phyloP scores from a whole-genome alignment of 2,797 vertebrate species.

The Sebastes alutus region DNA sequence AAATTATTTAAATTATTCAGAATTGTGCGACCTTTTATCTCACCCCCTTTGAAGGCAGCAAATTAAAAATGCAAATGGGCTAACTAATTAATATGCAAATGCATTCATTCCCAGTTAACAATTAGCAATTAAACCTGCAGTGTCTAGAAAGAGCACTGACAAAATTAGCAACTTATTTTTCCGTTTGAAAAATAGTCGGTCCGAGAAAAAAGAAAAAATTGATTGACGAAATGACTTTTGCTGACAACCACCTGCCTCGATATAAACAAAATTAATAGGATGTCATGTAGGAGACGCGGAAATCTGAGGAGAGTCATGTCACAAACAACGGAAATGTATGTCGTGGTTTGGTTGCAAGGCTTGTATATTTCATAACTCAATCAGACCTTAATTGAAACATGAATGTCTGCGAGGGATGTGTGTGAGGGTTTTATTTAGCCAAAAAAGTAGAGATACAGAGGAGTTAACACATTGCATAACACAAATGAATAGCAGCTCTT shows the following conservation, averaged over 20 bases:
- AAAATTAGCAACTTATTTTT: conserved; percentile 99
- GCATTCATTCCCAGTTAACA: conserved; percentile 99
- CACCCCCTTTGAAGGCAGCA: conserved; percentile 99
- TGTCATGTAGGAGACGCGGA: conserved; percentile 75
- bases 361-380: conserved; percentile 76
- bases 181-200: conserved; percentile 98
- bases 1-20: conserved; percentile 99
- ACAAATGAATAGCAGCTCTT: conserved; percentile 44
- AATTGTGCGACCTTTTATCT: conserved; percentile 99
- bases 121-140: conserved; percentile 99
- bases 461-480: conserved; percentile 55
- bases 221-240: conserved; percentile 98
- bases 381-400: conserved; percentile 79
- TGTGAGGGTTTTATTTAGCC: conserved; percentile 30
- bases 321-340: conserved; percentile 75
- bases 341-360: conserved; percentile 63
- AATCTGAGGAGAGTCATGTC: conserved; percentile 67
- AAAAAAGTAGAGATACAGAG: conserved; percentile 10
- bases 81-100: conserved; percentile 99
- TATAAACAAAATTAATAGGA: conserved; percentile 79
- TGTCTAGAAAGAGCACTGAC: conserved; percentile 99
- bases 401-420: conserved; percentile 46
- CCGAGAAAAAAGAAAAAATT: conserved; percentile 83
- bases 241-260: conserved; percentile 87
- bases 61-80: conserved; percentile 99